Percentiles rank a stretch among this genome's conserved stretches.
Conservation (phyloP, 2,113 vertebrate genomes). For the Gobius niger region DNA sequence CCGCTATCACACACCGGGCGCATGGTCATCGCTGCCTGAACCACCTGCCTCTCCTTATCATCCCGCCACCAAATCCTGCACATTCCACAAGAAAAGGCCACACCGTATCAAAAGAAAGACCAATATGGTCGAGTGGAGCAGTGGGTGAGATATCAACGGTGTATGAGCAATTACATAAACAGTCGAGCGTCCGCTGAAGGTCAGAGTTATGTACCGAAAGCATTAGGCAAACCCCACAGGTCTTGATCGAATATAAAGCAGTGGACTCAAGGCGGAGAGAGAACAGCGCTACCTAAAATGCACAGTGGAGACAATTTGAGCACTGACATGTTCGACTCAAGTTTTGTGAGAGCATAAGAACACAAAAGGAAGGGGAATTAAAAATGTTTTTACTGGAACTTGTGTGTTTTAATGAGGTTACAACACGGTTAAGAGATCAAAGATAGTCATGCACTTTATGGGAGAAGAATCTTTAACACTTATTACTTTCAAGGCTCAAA, state of each 20-base stretch:
- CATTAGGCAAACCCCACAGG: not conserved
- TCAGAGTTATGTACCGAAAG: not conserved
- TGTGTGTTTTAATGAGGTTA: too few relatives aligned
- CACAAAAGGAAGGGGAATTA: too few relatives aligned
- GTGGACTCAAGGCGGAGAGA: too few relatives aligned
- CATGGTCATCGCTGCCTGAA: not conserved
- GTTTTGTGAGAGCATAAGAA: too few relatives aligned
- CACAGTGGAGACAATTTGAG: too few relatives aligned
- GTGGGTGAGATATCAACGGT: not conserved
- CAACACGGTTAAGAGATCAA: too few relatives aligned
- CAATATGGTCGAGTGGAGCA: not conserved
- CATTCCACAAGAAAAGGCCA: slow-evolving; percentile 44
- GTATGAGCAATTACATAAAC: not conserved
- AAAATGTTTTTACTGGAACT: too few relatives aligned
- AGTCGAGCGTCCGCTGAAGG: not conserved
- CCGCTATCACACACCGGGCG: slow-evolving; percentile 35
- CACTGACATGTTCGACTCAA: too few relatives aligned
- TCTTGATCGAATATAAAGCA: not conserved
- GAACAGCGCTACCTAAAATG: too few relatives aligned
- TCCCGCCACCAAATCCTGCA: slow-evolving; percentile 34
- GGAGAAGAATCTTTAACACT: too few relatives aligned
- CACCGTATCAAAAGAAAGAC: slow-evolving; percentile 19
- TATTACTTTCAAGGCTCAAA: too few relatives aligned
- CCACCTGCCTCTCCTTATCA: slow-evolving; percentile 46
- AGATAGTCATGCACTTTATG: too few relatives aligned